Base-by-base conservation (phyloP, 2,888 invertebrate genomes). In the Xanthia togata region DNA sequence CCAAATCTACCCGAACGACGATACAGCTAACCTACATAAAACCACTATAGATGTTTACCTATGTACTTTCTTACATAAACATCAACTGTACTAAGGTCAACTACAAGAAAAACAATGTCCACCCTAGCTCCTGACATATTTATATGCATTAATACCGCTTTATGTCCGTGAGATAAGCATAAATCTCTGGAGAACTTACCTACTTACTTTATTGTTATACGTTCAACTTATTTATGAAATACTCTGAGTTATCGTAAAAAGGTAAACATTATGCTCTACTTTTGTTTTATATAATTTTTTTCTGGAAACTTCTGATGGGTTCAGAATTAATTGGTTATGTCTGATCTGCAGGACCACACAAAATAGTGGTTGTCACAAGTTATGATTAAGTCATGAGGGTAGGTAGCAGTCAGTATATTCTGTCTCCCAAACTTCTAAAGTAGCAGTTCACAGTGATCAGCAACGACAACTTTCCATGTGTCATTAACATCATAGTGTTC, bases 71-170 rank as follows among this genome's bases (percentile, higher is more conserved):
- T 17, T 73, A 64, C 17, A 53, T 63, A 76, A 44, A 71, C n/a
- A 68, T 14, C 38, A 26, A 63, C 4, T 26, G 12, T 9, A 71
- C 41, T 75, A 65, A 53, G 64, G 57, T 79, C 64, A 38, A 44
- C 73, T 60, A 63, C 67, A 64, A 82, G 65, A 59, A 73, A 87
- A 82, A 83, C 78, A 82, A 67, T 85, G 81, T 82, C 83, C 81
- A 78, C 87, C 78, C 78, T 81, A 79, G 69, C 91, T 92, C 90
- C 89, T 93, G 94, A 94, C 94, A 94, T 95, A 93, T 94, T 94
- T 95, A 95, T 95, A 94, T 93, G 94, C 93, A 94, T 95, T 95
- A 95, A 95, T 94, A 93, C 94, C 91, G 90, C 88, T 95, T 95
- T 95, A 95, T 94, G 89, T 91, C 85, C 80, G 88, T 84, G 89